Base-by-base conservation (phyloP, 2,888 invertebrate genomes). In the Ellobium chinense region DNA sequence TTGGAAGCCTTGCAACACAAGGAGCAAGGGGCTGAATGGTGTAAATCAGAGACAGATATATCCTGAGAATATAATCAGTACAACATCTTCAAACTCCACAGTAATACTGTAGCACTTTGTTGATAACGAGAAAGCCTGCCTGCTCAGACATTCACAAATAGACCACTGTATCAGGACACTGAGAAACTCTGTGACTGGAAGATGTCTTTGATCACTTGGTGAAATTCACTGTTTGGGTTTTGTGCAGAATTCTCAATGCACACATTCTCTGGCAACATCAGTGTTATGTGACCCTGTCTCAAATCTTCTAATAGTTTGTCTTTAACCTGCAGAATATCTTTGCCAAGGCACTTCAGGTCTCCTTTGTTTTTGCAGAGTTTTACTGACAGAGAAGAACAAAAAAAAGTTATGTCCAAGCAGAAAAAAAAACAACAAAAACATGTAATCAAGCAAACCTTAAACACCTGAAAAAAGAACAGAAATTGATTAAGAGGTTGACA, bases 171-270 rank as follows among this genome's bases (percentile, higher is more conserved):
- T n/a, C n/a, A n/a, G n/a, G n/a, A n/a, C n/a, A n/a, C n/a, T n/a
- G n/a, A n/a, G n/a, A n/a, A n/a, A n/a, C n/a, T n/a, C n/a, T n/a
- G n/a, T 46, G 46, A 46, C 9, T 7, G 14, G 56, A 72, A 72
- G 3, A 72, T 12, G 36, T 60, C 21, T 36, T 60, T 21, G 34
- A 72, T 37, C 24, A 27, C 21, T 60, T 12, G 34, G 37, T 34
- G 58, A 34, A 72, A 60, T 60, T 60, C 72, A 36, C 37, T 72
- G 27, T 58, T 24, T 60, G 72, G 72, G n/a, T 72, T 31, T 14
- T 72, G 72, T 60, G 60, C 34, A 36, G 72, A 34, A 14, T 60
- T 24, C 36, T 18, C 29, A 24, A 72, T 37, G 36, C 58, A 36
- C 7, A 56, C 36, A 0, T 60, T 36, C 18, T 56, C 34, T 37